Base-by-base conservation (phyloP, 2,797 vertebrate genomes). In the Todus mexicanus region DNA sequence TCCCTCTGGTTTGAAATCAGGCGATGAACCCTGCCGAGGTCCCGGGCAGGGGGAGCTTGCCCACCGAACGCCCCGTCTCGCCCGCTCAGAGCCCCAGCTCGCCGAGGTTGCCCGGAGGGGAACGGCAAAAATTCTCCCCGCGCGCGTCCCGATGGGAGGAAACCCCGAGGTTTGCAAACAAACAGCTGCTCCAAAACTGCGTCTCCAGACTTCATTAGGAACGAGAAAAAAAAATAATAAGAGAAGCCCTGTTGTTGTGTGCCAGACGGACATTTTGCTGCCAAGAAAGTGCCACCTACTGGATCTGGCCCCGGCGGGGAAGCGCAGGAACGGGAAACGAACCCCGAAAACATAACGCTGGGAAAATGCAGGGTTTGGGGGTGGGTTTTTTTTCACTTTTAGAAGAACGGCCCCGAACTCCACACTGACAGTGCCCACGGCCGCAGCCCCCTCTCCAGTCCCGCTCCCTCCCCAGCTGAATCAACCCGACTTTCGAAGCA, bases 261-360 rank as follows among this genome's bases (percentile, higher is more conserved):
- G 93, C 81, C 76, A 63, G 76, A 87, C 56, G 4, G 65, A 59
- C 54, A 23, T 75, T 73, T 72, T 85, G 48, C 89, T 96, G 89
- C 90, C 95, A 92, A 70, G 69, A 93, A 93, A 95, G 83, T 92
- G 89, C 95, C 94, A 83, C 91, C 92, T 93, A 81, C 88, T 68
- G 94, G 92, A 75, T 40, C 73, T 31, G 63, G 38, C 53, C 51
- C 71, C 38, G 9, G 45, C 3, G 11, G n/a, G 61, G 80, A 89
- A 54, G 35, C 1, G 61, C 45, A 22, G 37, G 74, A 38, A 89
- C 2, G 37, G 40, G 48, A 72, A 77, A 89, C 61, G 56, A 84
- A 65, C 51, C 45, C 75, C 10, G 4, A 68, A 79, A 92, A 72
- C 12, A 5, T 9, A 73, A 68, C 5, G 12, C 56, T 86, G 69